Evolutionary conservation across 1,140 invertebrate species (phyloP).

Genomic region (Pseudomyrmex dendroicus): DNA sequence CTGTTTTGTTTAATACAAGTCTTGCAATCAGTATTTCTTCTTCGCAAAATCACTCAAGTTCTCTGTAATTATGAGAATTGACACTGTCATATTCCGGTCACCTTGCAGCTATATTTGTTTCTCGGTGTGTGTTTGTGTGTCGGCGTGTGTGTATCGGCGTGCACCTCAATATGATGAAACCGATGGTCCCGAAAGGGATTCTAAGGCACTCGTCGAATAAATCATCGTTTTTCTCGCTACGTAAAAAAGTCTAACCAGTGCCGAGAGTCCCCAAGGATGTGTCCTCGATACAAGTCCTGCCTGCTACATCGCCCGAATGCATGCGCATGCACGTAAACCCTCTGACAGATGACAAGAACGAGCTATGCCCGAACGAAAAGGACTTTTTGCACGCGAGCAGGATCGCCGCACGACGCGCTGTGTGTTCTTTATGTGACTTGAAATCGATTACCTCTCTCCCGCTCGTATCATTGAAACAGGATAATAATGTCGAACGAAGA

Average conservation of each 20-base stretch:
- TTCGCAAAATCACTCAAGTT: slow-evolving; percentile 6
- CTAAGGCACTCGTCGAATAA: slow-evolving; percentile 32
- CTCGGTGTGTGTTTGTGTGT: background rate
- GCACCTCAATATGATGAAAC: slow-evolving; percentile 33
- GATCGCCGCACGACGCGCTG: slow-evolving; percentile 63
- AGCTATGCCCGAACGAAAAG: slow-evolving; percentile 40
- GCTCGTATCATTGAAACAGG: slow-evolving; percentile 15
- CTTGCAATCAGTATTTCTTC: slow-evolving; percentile 13
- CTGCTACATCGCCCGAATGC: slow-evolving; percentile 63
- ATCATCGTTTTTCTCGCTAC: slow-evolving; percentile 48
- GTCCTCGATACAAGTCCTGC: slow-evolving; percentile 55
- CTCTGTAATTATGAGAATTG: background rate
- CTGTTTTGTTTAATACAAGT: no score
- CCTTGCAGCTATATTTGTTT: slow-evolving; percentile 28
- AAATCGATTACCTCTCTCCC: slow-evolving; percentile 45
- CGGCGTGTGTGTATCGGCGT: background rate
- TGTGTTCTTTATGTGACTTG: slow-evolving; percentile 71
- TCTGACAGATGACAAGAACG: slow-evolving; percentile 53
- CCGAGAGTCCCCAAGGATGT: slow-evolving; percentile 37
- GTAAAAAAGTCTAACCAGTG: slow-evolving; percentile 26
- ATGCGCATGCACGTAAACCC: slow-evolving; percentile 71
- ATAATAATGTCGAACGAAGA: background rate
- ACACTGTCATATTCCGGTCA: slow-evolving; percentile 23
- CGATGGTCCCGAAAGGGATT: slow-evolving; percentile 36
- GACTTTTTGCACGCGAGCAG: slow-evolving; percentile 34